Conservation (phyloP, 2,888 invertebrate species). For the Lepidonotus clava region DNA sequence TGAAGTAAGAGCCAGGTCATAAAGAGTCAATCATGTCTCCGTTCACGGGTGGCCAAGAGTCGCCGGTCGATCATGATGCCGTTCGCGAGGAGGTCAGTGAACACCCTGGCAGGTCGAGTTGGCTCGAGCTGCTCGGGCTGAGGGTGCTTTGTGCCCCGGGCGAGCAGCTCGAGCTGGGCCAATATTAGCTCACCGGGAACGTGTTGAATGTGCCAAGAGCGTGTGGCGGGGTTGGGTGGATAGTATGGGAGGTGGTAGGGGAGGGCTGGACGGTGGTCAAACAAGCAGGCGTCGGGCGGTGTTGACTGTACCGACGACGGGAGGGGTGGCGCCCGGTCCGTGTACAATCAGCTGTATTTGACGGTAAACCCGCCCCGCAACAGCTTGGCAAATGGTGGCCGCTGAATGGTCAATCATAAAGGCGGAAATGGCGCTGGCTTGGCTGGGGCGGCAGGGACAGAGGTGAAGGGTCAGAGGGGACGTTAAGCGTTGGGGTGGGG, state of each 20-base stretch:
- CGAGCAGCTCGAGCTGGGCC: too few relatives aligned
- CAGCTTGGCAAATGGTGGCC: not conserved
- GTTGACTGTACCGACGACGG: not conserved
- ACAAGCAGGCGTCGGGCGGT: not conserved
- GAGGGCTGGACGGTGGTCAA: too few relatives aligned
- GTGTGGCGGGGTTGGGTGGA: not conserved
- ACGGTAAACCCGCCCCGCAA: not conserved
- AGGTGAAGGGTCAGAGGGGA: too few relatives aligned
- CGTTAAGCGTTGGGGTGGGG: too few relatives aligned
- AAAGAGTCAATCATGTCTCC: conserved; percentile 12
- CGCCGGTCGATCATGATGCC: conserved; percentile 18
- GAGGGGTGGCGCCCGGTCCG: not conserved
- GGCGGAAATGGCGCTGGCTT: too few relatives aligned
- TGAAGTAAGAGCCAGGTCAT: not conserved
- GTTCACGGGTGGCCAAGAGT: not conserved
- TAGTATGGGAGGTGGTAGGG: not conserved
- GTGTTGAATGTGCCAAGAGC: not conserved
- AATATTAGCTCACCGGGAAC: not conserved
- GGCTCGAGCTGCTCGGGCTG: not conserved
- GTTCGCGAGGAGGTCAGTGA: not conserved
- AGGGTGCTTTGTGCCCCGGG: not conserved
- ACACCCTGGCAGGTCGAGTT: not conserved
- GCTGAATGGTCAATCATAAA: not conserved
- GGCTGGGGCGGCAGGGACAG: too few relatives aligned
- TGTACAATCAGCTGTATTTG: conserved; percentile 6